A percentile compares a stretch with the other conserved stretches of the same genome.
phyloP scores from a whole-genome alignment of 2,113 vertebrate species.

The Perca flavescens region DNA sequence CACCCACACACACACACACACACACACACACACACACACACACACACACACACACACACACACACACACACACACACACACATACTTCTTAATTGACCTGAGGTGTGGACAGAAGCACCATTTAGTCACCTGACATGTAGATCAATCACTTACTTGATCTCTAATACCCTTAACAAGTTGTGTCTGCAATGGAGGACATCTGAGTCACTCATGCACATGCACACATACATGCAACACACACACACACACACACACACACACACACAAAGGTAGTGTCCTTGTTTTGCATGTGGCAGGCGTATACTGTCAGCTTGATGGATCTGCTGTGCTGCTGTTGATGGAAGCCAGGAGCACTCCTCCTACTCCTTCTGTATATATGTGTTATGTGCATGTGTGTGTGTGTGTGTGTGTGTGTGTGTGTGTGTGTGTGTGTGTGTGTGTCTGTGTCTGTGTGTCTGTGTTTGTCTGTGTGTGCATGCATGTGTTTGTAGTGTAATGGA shows the following conservation, averaged over 20 bases:
- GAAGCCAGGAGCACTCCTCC: slow-evolving; percentile 8
- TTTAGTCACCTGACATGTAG: slow-evolving; percentile 17
- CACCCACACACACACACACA: background rate
- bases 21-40: slow-evolving; percentile 19
- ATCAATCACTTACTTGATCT: slow-evolving; percentile 82
- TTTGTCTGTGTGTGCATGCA: background rate
- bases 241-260: background rate
- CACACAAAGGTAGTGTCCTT: slow-evolving; percentile 42
- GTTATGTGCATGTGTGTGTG: slow-evolving; percentile 1
- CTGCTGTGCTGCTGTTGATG: slow-evolving; percentile 37
- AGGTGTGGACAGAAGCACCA: slow-evolving; percentile 51
- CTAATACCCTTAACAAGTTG: slow-evolving; percentile 79
- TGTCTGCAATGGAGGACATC: slow-evolving; percentile 74
- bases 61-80: background rate
- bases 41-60: background rate
- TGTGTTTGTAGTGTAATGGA: too few species aligned
- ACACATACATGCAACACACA: background rate
- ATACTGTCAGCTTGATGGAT: slow-evolving; percentile 46
- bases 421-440: slow-evolving; percentile 7
- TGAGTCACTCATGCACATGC: slow-evolving; percentile 13
- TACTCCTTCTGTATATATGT: background rate
- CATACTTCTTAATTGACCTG: slow-evolving; percentile 14
- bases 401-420: slow-evolving; percentile 11
- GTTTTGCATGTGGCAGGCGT: slow-evolving; percentile 35
- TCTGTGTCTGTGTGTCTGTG: background rate